Evolutionary conservation across 2,888 invertebrate species (phyloP).

Genomic region (Schizaphis graminum): DNA sequence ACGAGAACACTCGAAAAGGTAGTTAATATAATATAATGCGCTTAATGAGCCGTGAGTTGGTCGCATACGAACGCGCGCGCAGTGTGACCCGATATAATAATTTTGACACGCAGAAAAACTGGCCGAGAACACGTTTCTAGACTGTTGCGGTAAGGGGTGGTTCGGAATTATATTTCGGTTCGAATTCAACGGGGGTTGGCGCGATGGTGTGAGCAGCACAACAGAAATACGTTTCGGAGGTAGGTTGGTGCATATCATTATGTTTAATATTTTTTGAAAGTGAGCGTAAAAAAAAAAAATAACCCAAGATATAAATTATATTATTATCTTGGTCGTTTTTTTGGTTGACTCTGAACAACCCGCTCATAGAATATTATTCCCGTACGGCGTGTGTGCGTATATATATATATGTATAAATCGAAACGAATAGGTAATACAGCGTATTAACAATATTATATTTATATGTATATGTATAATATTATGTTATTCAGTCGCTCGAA

Average conservation of each 20-base stretch:
- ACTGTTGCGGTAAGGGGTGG: conserved; percentile 1
- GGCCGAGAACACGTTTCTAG: neutral
- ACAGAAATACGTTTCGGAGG: neutral
- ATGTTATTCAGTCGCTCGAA: neutral
- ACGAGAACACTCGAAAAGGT: neutral
- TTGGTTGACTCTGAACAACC: neutral
- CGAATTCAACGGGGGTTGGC: neutral
- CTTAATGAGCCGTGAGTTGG: conserved; percentile 24
- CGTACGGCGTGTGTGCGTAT: neutral
- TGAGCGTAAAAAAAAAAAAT: neutral
- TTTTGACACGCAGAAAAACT: neutral
- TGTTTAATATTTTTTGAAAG: neutral
- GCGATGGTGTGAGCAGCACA: neutral
- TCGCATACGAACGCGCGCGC: neutral
- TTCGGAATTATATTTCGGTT: neutral
- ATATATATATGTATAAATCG: neutral
- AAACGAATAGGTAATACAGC: neutral
- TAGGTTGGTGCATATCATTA: conserved; percentile 8
- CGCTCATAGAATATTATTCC: neutral
- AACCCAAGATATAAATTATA: conserved; percentile 1
- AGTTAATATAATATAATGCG: neutral
- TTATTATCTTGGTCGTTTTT: neutral
- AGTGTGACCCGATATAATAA: neutral
- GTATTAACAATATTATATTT: neutral
- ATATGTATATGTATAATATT: neutral